Percentiles rank a stretch among this genome's conserved stretches.
Evolutionary conservation across 2,797 vertebrate genomes (phyloP).

Genomic region (Rhinella marina): DNA sequence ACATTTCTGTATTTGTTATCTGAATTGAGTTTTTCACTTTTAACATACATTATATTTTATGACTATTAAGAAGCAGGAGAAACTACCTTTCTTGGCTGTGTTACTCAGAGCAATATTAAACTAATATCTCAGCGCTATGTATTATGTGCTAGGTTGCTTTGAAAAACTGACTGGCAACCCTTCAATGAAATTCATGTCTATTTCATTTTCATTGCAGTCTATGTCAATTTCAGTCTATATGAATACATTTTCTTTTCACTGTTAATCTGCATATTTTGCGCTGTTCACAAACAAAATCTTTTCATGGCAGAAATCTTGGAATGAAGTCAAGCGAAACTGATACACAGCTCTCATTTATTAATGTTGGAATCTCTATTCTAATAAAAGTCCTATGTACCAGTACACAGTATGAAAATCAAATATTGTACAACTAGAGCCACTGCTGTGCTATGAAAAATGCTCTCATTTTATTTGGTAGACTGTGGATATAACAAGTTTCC

Average conservation of each 20-base stretch:
- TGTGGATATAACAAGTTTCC: background rate
- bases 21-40: slow-evolving; percentile 9
- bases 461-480: slow-evolving; percentile 11
- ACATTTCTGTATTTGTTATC: background rate
- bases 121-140: slow-evolving; percentile 1
- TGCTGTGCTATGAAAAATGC: slow-evolving; percentile 34
- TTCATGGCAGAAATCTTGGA: slow-evolving; percentile 40
- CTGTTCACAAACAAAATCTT: slow-evolving; percentile 36
- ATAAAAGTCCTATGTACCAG: slow-evolving; percentile 48
- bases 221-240: slow-evolving; percentile 51
- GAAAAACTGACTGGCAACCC: slow-evolving; percentile 37
- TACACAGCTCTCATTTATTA: slow-evolving; percentile 48
- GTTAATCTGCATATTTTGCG: slow-evolving; percentile 51
- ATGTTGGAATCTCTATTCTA: slow-evolving; percentile 44
- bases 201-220: slow-evolving; percentile 43
- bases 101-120: slow-evolving; percentile 8
- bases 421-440: slow-evolving; percentile 26
- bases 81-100: background rate
- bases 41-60: slow-evolving; percentile 10
- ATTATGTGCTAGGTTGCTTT: slow-evolving; percentile 1
- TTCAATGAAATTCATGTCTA: slow-evolving; percentile 37
- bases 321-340: slow-evolving; percentile 52
- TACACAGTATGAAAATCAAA: slow-evolving; percentile 42
- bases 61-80: background rate
- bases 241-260: slow-evolving; percentile 55